Base-by-base conservation (phyloP, 2,797 vertebrate species). In the Rallus crepitans region DNA sequence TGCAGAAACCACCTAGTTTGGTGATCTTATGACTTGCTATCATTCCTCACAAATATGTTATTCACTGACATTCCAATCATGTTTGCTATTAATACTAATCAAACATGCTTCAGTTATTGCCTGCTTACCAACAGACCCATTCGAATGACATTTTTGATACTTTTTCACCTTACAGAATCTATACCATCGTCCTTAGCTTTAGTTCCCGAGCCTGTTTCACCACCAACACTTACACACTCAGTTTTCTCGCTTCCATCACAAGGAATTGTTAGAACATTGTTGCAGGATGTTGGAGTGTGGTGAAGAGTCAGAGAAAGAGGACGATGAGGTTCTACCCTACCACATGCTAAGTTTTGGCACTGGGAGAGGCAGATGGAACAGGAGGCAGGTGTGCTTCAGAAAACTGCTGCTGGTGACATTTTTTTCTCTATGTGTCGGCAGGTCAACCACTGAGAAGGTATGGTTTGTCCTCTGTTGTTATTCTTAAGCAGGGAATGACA, bases 271-370 rank as follows among this genome's bases (percentile, higher is more conserved):
- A 86, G 56, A 77, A 66, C 48, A 37, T 30, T 28, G 6, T 24
- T 0, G 2, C 1, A 39, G 6, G 4, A n/a, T 21, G 3, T 19
- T 65, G 28, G 14, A 0, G 2, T 4, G 47, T 1, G 5, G 5
- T 2, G 11, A 1, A 10, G n/a, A 20, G 56, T 61, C 25, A 52
- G 35, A 73, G 33, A n/a, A 69, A 39, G 59, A 56, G 33, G 35
- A n/a, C 1, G 4, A 37, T 0, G 1, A 24, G 24, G 12, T 12
- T 48, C 15, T 39, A 5, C 31, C 15, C 21, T 39, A 16, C 10
- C 31, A 10, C n/a, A 47, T 40, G 20, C 13, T 66, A 35, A 45
- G 19, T 60, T 57, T 33, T 15, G 23, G 66, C 15, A 75, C 53
- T 47, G 16, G 15, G 27, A 78, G 39, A 63, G 35, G 40, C 66